Evolutionary conservation across 2,113 vertebrate species (phyloP).

Genomic region (Rhynchopsitta pachyrhyncha): DNA sequence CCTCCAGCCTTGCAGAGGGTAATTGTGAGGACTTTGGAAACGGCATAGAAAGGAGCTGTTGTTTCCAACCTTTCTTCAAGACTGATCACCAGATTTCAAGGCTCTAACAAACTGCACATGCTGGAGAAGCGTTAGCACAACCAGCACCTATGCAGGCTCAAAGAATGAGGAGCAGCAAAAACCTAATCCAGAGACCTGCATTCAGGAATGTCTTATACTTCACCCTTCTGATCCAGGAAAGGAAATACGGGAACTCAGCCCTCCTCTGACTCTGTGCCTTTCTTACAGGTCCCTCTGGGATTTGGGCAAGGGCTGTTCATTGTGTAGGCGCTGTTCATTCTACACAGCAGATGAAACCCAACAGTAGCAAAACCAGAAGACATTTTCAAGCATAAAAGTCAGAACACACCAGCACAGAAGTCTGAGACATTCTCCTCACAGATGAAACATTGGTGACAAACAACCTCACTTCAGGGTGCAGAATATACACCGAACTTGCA

Average conservation of each 20-base stretch:
- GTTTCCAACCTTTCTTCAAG: neutral
- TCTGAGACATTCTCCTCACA: neutral
- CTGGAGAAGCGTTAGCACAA: neutral
- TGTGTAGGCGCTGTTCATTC: neutral
- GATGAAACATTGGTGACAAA: neutral
- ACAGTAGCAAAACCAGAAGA: neutral
- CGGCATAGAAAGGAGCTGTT: neutral
- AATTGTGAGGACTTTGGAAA: neutral
- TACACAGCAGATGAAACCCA: neutral
- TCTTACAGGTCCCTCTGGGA: neutral
- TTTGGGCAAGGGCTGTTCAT: neutral
- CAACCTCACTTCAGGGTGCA: neutral
- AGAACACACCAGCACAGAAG: neutral
- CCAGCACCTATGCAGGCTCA: neutral
- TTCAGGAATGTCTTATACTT: neutral
- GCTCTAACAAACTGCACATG: neutral
- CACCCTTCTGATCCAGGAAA: neutral
- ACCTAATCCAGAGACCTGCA: neutral
- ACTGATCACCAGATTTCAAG: neutral
- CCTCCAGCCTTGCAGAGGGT: neutral
- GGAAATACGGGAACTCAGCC: neutral
- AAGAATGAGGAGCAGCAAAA: neutral
- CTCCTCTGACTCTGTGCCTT: neutral
- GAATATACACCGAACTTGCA: rapidly evolving
- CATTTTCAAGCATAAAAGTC: neutral